Conservation (phyloP, 2,113 vertebrate species). For the Gadus chalcogrammus region DNA sequence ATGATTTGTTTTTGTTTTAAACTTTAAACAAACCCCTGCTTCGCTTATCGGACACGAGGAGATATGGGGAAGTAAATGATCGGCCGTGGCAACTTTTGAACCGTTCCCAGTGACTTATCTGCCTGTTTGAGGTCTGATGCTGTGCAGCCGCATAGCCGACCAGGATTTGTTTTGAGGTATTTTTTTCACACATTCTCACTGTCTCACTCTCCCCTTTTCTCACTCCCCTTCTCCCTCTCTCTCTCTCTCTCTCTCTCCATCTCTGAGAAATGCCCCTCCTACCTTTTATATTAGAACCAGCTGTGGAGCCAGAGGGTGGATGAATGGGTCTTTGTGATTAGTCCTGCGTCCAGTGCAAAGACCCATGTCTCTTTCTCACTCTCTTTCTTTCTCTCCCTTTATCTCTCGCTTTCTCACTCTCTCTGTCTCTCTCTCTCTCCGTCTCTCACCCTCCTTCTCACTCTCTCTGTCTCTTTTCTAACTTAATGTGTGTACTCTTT, state of each 20-base stretch:
- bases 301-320: constrained; percentile 67
- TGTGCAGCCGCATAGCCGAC: constrained; percentile 43
- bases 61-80: too few relatives aligned
- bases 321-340: constrained; percentile 80
- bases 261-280: constrained; percentile 59
- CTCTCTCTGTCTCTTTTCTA: constrained; percentile 20
- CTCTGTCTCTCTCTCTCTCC: constrained; percentile 11
- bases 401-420: constrained; percentile 1
- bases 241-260: constrained; percentile 15
- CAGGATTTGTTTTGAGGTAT: constrained; percentile 54
- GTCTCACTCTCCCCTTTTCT: constrained; percentile 30
- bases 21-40: too few relatives aligned
- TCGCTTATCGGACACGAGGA: too few relatives aligned
- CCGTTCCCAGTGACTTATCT: not conserved
- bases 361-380: constrained; percentile 47
- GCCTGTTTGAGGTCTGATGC: constrained; percentile 36
- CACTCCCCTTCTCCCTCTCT: constrained; percentile 20
- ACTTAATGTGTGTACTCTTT: constrained; percentile 13
- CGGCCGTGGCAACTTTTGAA: too few relatives aligned
- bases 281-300: constrained; percentile 76
- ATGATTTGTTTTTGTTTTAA: too few relatives aligned
- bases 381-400: constrained; percentile 15
- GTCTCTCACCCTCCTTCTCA: constrained; percentile 6
- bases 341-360: constrained; percentile 60
- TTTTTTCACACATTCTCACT: constrained; percentile 36